These are phyloP conservation scores for Athetis lepigone DNA, from an alignment of 2,888 invertebrate species.

Conservation along the genomic window DNA sequence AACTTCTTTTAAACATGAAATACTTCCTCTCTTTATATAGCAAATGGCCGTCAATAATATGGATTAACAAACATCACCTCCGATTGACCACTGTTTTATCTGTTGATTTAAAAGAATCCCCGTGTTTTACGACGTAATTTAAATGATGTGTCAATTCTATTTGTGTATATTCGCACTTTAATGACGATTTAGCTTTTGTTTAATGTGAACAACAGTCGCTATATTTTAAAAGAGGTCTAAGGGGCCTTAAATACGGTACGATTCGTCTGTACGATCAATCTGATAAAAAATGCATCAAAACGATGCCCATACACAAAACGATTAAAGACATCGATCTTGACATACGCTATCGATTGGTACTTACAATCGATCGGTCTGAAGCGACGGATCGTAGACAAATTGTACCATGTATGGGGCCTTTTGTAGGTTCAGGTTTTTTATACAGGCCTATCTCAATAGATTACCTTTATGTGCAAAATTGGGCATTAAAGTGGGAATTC, in stretches of 20 bases:
- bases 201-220: neutral
- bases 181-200: slow-evolving; percentile 11
- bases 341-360: too few relatives aligned
- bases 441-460: neutral
- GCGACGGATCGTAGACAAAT: too few relatives aligned
- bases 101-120: slow-evolving; percentile 1
- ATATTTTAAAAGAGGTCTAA: neutral
- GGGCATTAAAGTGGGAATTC: slow-evolving; percentile 12
- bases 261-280: too few relatives aligned
- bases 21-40: slow-evolving; percentile 1
- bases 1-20: too few relatives aligned
- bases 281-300: too few relatives aligned
- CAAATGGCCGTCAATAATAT: slow-evolving; percentile 9
- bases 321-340: too few relatives aligned
- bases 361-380: too few relatives aligned
- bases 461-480: neutral
- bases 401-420: too few relatives aligned
- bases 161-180: slow-evolving; percentile 17
- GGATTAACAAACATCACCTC: slow-evolving; percentile 1
- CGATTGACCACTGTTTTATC: neutral
- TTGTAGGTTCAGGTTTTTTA: too few relatives aligned
- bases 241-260: too few relatives aligned
- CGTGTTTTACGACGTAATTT: slow-evolving; percentile 7
- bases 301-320: too few relatives aligned
- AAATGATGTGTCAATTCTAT: slow-evolving; percentile 50